These are phyloP conservation scores for Ophioninae sp. DNA, from an alignment of 2,888 invertebrate genomes.

Conservation along the genomic window DNA sequence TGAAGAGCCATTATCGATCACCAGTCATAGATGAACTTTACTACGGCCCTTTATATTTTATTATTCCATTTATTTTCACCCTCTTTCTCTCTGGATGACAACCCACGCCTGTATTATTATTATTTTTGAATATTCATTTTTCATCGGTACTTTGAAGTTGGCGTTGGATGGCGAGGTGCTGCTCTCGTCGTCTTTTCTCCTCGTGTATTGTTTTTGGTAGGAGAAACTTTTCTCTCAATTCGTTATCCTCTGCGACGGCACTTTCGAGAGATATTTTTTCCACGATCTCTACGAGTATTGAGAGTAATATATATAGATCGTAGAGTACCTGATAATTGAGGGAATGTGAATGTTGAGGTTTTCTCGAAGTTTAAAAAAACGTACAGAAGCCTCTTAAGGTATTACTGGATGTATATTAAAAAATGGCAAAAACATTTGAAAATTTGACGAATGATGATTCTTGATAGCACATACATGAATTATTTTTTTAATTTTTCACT, in stretches of 20 bases:
- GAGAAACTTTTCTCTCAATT: slow-evolving; percentile 10
- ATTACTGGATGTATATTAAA: neutral
- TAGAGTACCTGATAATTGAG: slow-evolving; percentile 7
- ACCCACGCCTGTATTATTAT: neutral
- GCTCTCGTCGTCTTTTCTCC: neutral
- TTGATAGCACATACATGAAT: no score
- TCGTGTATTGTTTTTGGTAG: neutral
- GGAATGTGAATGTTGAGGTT: slow-evolving; percentile 25
- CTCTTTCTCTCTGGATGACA: neutral
- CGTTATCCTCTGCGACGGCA: neutral
- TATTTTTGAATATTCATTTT: slow-evolving; percentile 29
- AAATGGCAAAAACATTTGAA: no score
- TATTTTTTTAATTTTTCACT: no score
- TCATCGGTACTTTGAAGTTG: slow-evolving; percentile 2
- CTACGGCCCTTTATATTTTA: slow-evolving; percentile 5
- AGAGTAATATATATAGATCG: neutral
- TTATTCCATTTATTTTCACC: slow-evolving; percentile 1
- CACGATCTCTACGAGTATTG: neutral
- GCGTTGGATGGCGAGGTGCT: neutral
- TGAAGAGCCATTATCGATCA: neutral
- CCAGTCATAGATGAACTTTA: slow-evolving; percentile 9
- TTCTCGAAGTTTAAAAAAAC: slow-evolving; percentile 9
- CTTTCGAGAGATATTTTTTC: neutral
- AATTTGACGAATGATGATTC: no score
- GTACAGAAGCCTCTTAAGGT: neutral